Evolutionary conservation across 2,888 invertebrate genomes (phyloP).

Genomic region (Bellardia bayeri): DNA sequence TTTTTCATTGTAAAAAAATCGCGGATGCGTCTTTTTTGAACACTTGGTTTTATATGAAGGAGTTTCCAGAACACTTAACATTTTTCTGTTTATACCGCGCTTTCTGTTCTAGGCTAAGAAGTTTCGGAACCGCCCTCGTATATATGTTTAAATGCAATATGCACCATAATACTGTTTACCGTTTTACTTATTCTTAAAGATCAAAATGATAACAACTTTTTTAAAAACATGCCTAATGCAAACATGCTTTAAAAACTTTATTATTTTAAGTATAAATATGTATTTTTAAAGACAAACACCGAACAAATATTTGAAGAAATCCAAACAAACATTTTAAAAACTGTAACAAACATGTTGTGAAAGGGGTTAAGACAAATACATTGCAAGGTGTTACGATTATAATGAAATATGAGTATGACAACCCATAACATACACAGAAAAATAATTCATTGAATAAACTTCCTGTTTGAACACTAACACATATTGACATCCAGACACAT

Average conservation of each 20-base stretch:
- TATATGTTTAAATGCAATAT: neutral
- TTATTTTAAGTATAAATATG: neutral
- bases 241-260: conserved; percentile 6
- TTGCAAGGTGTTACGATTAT: conserved; percentile 57
- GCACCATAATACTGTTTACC: neutral
- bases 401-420: conserved; percentile 45
- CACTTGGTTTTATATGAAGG: too few relatives aligned
- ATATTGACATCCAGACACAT: conserved; percentile 37
- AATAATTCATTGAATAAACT: conserved; percentile 16
- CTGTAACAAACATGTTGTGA: conserved; percentile 14
- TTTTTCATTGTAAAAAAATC: too few relatives aligned
- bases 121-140: too few relatives aligned
- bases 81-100: too few relatives aligned
- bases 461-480: conserved; percentile 50
- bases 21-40: too few relatives aligned
- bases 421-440: neutral
- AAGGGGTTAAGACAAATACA: conserved; percentile 39
- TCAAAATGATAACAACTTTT: conserved; percentile 32
- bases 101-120: too few relatives aligned
- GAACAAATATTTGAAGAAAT: conserved; percentile 6
- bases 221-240: conserved; percentile 26
- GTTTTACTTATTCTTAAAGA: conserved; percentile 24
- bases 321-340: conserved; percentile 4
- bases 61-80: too few relatives aligned
- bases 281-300: conserved; percentile 6